phyloP scores from a whole-genome alignment of 2,113 vertebrate genomes.

The Sula dactylatra region DNA sequence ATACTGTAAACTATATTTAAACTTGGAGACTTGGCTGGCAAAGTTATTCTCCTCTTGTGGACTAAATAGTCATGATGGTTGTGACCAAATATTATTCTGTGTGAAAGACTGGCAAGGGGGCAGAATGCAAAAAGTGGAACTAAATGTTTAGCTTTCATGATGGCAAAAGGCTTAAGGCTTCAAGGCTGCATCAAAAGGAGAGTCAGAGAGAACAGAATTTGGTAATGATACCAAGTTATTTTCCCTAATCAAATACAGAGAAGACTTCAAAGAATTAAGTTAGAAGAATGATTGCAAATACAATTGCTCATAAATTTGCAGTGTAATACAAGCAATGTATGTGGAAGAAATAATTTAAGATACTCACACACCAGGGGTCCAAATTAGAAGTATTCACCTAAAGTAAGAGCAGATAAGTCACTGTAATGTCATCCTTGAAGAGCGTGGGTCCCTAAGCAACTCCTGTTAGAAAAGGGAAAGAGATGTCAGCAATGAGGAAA shows the following conservation, averaged over 20 bases:
- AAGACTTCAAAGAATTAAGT: neutral
- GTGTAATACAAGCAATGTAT: neutral
- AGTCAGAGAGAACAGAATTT: neutral
- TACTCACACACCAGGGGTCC: neutral
- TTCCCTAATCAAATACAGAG: neutral
- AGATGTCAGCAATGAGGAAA: neutral
- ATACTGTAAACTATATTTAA: neutral
- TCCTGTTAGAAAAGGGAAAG: neutral
- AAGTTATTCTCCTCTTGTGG: neutral
- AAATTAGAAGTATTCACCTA: neutral
- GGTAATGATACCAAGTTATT: neutral
- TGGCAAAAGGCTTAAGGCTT: neutral
- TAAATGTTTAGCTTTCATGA: neutral
- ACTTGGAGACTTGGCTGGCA: neutral
- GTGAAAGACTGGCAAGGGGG: neutral
- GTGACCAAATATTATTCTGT: neutral
- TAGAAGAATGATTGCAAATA: neutral
- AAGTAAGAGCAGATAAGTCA: neutral
- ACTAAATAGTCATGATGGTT: neutral
- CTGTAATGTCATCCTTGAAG: neutral
- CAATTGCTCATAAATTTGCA: neutral
- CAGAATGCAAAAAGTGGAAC: neutral
- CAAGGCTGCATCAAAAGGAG: neutral
- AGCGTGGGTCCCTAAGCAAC: neutral
- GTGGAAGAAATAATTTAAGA: neutral